A percentile compares a stretch with the other conserved stretches of the same genome.
Evolutionary conservation across 2,113 vertebrate genomes (phyloP).

Genomic region (Lagopus muta): DNA sequence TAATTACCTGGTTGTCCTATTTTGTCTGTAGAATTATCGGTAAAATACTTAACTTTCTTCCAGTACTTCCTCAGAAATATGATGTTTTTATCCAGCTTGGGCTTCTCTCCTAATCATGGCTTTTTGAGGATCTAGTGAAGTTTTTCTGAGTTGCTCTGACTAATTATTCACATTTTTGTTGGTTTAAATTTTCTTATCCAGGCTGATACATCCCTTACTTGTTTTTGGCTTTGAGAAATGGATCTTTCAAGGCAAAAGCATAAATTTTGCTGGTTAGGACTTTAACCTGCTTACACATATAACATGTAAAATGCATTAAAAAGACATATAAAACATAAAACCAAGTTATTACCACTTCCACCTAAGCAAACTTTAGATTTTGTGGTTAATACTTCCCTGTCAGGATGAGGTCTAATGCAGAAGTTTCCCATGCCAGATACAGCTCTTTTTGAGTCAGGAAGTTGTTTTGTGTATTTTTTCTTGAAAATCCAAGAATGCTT

Average conservation of each 20-base stretch:
- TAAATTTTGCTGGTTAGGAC: not conserved
- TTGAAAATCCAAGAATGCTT: slow-evolving; percentile 69
- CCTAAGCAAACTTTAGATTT: slow-evolving; percentile 46
- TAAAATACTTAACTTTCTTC: slow-evolving; percentile 42
- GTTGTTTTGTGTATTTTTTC: slow-evolving; percentile 71
- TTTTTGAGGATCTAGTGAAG: not conserved
- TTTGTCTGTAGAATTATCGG: slow-evolving; percentile 38
- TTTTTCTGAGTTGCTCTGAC: slow-evolving; percentile 1
- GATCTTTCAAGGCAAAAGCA: not conserved
- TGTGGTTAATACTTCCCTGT: slow-evolving; percentile 45
- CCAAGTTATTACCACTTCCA: slow-evolving; percentile 4
- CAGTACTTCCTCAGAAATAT: not conserved
- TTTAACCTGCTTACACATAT: not conserved
- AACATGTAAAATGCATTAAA: slow-evolving; percentile 2
- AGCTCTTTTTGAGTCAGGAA: slow-evolving; percentile 64
- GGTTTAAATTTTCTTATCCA: not conserved
- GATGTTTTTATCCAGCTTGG: not conserved
- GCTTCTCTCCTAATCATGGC: not conserved
- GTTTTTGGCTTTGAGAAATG: not conserved
- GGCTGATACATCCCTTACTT: not conserved
- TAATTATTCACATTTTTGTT: slow-evolving; percentile 23
- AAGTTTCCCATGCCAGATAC: slow-evolving; percentile 66
- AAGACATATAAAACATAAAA: not conserved
- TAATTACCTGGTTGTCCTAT: slow-evolving; percentile 59
- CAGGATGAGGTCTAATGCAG: slow-evolving; percentile 22